phyloP scores from a whole-genome alignment of 2,113 vertebrate genomes.

The Uropsilus gracilis region DNA sequence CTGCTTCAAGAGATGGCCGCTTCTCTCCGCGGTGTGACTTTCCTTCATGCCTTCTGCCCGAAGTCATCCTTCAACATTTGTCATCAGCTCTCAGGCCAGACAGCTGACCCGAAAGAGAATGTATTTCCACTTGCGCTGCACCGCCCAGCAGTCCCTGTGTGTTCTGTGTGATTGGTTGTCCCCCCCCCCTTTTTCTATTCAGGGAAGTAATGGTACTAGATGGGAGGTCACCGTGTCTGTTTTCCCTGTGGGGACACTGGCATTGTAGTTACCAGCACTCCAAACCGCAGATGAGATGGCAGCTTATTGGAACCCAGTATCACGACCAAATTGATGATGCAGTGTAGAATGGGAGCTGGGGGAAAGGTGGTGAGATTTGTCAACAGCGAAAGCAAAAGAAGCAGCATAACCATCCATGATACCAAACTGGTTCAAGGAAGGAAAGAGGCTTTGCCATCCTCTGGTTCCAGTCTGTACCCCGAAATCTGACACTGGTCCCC shows the following conservation, averaged over 20 bases:
- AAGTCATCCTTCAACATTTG: constrained; percentile 60
- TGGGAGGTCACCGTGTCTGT: constrained; percentile 50
- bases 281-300: not conserved
- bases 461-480: accelerated
- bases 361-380: not conserved
- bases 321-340: constrained; percentile 8
- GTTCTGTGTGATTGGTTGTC: not conserved
- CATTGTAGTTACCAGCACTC: not conserved
- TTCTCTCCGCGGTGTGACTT: not conserved
- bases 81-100: constrained; percentile 52
- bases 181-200: not conserved
- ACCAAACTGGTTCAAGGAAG: not conserved
- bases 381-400: constrained; percentile 20
- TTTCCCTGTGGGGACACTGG: constrained; percentile 17
- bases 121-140: not conserved
- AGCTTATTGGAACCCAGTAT: constrained; percentile 46
- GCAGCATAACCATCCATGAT: not conserved
- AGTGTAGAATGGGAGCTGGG: not conserved
- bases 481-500: accelerated
- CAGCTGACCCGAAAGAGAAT: constrained; percentile 52
- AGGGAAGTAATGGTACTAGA: constrained; percentile 57
- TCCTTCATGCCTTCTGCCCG: constrained; percentile 56
- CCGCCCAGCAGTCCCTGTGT: constrained; percentile 1
- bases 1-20: constrained; percentile 54
- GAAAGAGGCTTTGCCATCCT: not conserved